phyloP scores from a whole-genome alignment of 2,113 vertebrate genomes.

The Rhinogobius similis region DNA sequence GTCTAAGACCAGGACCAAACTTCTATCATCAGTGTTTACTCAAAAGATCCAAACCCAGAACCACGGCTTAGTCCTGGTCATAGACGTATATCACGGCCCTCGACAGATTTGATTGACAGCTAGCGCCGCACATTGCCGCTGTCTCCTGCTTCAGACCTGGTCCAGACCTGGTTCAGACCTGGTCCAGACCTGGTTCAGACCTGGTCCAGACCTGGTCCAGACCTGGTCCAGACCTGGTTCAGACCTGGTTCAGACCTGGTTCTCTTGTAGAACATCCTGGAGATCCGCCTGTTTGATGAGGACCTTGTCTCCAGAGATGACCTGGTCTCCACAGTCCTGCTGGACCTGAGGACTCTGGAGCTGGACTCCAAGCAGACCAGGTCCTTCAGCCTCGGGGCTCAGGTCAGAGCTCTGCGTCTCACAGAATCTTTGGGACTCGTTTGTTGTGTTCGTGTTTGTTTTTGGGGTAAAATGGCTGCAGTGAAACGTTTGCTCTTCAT shows the following conservation, averaged over 20 bases:
- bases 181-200: neutral
- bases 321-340: conserved; percentile 58
- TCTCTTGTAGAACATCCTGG: conserved; percentile 70
- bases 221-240: neutral
- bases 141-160: no score
- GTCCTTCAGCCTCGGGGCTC: conserved; percentile 58
- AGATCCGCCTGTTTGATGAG: conserved; percentile 75
- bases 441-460: no score
- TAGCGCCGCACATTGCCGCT: no score
- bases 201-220: neutral
- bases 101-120: no score
- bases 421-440: no score
- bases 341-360: conserved; percentile 69
- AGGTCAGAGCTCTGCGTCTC: conserved; percentile 54
- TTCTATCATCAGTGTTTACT: no score
- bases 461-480: no score
- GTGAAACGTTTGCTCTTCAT: no score
- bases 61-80: no score
- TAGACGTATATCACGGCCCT: no score
- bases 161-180: no score
- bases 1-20: neutral
- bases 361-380: conserved; percentile 53
- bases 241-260: neutral
- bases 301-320: conserved; percentile 71
- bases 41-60: no score